Conservation (phyloP, 2,797 vertebrate genomes). For the Protonibea diacanthus region DNA sequence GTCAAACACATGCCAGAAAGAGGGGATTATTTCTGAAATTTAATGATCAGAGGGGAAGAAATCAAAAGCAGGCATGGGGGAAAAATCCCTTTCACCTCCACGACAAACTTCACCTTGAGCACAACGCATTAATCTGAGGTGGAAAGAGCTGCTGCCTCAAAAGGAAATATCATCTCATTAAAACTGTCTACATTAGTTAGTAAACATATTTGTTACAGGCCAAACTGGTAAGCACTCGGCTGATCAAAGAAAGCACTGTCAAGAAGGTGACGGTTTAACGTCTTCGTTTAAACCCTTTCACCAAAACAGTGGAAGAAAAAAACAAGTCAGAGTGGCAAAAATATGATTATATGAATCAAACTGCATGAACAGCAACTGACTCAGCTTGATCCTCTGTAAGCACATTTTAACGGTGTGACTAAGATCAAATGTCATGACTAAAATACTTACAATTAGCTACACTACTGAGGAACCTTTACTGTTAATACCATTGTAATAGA, state of each 20-base stretch:
- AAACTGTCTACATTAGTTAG: conserved; percentile 41
- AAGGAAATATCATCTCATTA: conserved; percentile 51
- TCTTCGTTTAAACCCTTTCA: not conserved
- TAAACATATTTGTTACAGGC: conserved; percentile 19
- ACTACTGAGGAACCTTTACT: not conserved
- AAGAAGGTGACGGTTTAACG: conserved; percentile 2
- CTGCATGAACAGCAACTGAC: not conserved
- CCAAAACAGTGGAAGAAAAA: not conserved
- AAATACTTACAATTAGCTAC: not conserved
- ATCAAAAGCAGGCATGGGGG: conserved; percentile 22
- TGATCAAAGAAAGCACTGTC: conserved; percentile 25
- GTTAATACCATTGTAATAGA: not conserved
- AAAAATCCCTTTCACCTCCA: conserved; percentile 45
- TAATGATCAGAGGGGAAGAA: conserved; percentile 27
- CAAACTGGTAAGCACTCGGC: not conserved
- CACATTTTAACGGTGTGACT: not conserved
- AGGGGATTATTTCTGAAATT: conserved; percentile 32
- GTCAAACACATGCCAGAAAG: conserved; percentile 15
- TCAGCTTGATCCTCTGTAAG: not conserved
- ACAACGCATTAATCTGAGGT: conserved; percentile 25
- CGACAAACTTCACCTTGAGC: conserved; percentile 38
- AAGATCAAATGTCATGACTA: not conserved
- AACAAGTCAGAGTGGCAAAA: not conserved
- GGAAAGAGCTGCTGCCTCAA: conserved; percentile 32
- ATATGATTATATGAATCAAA: not conserved